Base-by-base conservation (phyloP, 1,140 invertebrate species). In the Mylabris phalerata region DNA sequence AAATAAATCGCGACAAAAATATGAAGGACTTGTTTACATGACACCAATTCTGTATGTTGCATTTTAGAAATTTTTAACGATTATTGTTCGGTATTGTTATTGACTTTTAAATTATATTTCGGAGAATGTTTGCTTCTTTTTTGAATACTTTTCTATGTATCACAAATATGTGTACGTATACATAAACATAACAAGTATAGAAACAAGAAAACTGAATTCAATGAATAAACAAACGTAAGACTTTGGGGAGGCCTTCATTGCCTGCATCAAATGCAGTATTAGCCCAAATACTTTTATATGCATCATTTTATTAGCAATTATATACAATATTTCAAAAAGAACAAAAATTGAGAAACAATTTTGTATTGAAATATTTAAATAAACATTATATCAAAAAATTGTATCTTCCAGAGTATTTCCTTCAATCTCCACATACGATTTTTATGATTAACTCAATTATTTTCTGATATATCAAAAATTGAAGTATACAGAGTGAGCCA, bases 281-380 rank as follows among this genome's bases (percentile, higher is more conserved):
- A 67, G 65, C 68, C 67, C 67, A 70, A 63, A 67, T 46, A 62
- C 57, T 57, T 67, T 66, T 67, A 64, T 70, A 70, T 62, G 67
- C 59, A 55, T 49, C 46, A 61, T 57, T 68, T 68, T 67, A 62
- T 55, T 60, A 67, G 60, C 50, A 59, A 64, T 67, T 70, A 69
- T 69, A 71, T 64, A 66, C 32, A 32, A 19, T 19, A 19, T 19
- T 32, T 32, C 7, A 32, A 32, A 32, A 32, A 32, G 7, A 32
- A 32, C 32, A 32, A 32, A 3, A 32, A 32, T 32, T 32, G 7
- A 63, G 63, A 61, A 59, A 59, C 50, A 64, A 52, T 66, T 69
- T 69, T 71, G 67, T 71, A 71, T 68, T 62, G 57, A 71, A 71
- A 69, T 70, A 70, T 68, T 66, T 67, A 67, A 50, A 52, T 52